Evolutionary conservation across 2,888 invertebrate species (phyloP), one percentile per base, ranked within the genome.

Genomic region (Parapristionchus giblindavisi): DNA sequence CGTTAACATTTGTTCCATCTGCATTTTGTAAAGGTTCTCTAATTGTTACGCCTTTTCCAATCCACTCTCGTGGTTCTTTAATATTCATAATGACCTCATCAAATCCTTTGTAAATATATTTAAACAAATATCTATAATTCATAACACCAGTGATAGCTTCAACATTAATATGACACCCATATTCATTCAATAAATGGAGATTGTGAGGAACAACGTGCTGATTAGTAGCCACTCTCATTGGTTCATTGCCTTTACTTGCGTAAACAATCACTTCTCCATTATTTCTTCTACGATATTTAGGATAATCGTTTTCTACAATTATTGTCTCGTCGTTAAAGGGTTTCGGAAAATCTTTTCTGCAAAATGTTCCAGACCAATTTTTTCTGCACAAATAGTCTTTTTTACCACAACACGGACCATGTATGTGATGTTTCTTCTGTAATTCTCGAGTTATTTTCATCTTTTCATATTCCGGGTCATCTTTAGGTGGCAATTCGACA

Each of bases 101-200:
- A 52, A 77, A 71, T 1, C 84, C 87, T 78, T 86, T 88, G 73
- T 83, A 85, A 0, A 85, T 78, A 73, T 88, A 88, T 54, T 88
- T 87, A 76, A 75, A 83, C 21, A 88, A 27, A 75, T 89, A 88
- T 70, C 86, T 87, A 1, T 85, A 77, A 8, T 76, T 75, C 27
- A 68, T 77, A 3, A 88, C 65, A n/a, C 81, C 75, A 4, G 76
- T 52, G 73, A 84, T 83, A 32, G 80, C 60, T 83, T 89, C 88
- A 1, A 89, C 85, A 80, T 89, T 89, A 51, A 89, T 88, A 77
- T 89, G 89, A 24, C 79, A 79, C 73, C 88, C 81, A 80, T 81
- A 89, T 71, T 83, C 87, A 61, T 78, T 68, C 8, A 76, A 75
- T 27, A 89, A 75, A 71, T 78, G 84, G 2, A 86, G 85, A 32